phyloP scores from a whole-genome alignment of 2,888 invertebrate species.

The Dasypolia templi region DNA sequence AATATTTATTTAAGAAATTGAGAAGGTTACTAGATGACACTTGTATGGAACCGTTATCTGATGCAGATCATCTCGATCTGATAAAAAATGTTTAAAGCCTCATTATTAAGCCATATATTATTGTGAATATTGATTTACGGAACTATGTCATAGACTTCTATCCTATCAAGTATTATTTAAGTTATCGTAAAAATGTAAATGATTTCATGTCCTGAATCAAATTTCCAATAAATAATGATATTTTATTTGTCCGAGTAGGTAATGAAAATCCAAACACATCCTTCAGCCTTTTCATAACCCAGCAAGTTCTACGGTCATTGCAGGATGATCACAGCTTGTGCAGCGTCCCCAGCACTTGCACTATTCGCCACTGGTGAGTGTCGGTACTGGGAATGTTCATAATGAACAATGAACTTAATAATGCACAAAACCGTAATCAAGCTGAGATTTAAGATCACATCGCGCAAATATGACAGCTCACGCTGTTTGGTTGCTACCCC shows the following conservation, averaged over 20 bases:
- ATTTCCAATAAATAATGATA: not conserved
- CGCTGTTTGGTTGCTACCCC: not conserved
- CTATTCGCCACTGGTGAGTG: not conserved
- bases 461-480: not conserved
- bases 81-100: conserved; percentile 8
- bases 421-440: not conserved
- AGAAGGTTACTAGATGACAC: not conserved
- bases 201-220: not conserved
- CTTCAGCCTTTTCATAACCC: not conserved
- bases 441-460: not conserved
- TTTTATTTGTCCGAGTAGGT: not conserved
- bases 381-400: no score
- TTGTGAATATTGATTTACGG: not conserved
- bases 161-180: not conserved
- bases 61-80: not conserved
- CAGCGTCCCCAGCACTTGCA: not conserved
- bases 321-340: not conserved
- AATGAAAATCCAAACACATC: not conserved
- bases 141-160: not conserved
- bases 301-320: not conserved
- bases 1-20: not conserved
- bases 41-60: not conserved
- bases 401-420: not conserved
- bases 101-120: not conserved
- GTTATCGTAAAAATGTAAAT: not conserved